Base-by-base conservation (phyloP, 1,140 invertebrate genomes). In the Hyles euphorbiae region DNA sequence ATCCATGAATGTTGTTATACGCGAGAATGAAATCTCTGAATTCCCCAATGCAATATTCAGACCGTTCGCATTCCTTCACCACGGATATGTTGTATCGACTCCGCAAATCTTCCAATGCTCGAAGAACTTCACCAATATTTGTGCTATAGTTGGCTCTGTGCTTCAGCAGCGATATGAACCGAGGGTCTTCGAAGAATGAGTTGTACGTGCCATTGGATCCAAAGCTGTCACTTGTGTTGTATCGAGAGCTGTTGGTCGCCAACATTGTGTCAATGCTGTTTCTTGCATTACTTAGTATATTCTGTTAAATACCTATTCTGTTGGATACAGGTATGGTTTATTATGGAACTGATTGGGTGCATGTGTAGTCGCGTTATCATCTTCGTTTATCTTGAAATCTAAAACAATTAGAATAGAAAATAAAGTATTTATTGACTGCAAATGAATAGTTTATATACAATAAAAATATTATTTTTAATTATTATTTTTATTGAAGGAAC, bases 1-100 rank as follows among this genome's bases (percentile, higher is more conserved):
- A 88, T 70, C 79, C 85, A 53, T 88, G 85, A 43, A 87, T 75
- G 61, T 70, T 78, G 54, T 88, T 88, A 57, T 88, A 88, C 0
- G 75, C 82, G 5, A 85, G 63, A n/a, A 88, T 63, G 44, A 85
- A 65, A 56, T 87, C 80, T 22, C 79, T 56, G 45, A 81, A 79
- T 56, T 85, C 77, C 4, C 85, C 83, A 3, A 75, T 74, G 55
- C 85, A 88, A 64, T 88, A 86, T 53, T 83, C 79, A 3, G 77
- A 74, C 6, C 68, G 70, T 40, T 82, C 75, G 57, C 81, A 86
- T 68, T 83, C 79, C 45, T 81, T 83, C 4, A 76, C 65, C 5
- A 81, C 68, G 5, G 83, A 79, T 46, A 85, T 82, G 58, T 86
- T 85, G 56, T 78, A 82, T 67, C 69, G 78, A 47, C 65, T 84